Percentiles rank a stretch among this genome's conserved stretches.
phyloP scores from a whole-genome alignment of 2,888 invertebrate species.

The Volucella inanis region DNA sequence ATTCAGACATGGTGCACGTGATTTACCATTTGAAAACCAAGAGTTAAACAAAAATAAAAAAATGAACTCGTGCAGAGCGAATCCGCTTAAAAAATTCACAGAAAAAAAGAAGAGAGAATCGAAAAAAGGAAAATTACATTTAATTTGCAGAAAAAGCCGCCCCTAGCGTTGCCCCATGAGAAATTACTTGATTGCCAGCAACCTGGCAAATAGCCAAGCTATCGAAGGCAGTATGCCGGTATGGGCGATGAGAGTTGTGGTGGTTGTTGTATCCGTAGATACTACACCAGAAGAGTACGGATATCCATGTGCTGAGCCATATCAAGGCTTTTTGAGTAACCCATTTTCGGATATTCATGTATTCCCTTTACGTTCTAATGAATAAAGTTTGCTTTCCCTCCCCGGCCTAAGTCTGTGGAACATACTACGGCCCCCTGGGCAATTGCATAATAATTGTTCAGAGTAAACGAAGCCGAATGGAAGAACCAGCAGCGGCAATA shows the following conservation, averaged over 20 bases:
- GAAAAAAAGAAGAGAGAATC: too few relatives aligned
- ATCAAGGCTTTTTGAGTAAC: slow-evolving; percentile 62
- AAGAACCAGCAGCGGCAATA: slow-evolving; percentile 21
- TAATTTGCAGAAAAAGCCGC: slow-evolving; percentile 29
- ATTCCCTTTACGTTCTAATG: slow-evolving; percentile 71
- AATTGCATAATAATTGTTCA: slow-evolving; percentile 65
- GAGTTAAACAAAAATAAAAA: background rate
- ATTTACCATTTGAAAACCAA: slow-evolving; percentile 6
- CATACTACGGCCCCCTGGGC: slow-evolving; percentile 14
- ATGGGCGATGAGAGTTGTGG: too few relatives aligned
- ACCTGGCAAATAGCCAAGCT: slow-evolving; percentile 57
- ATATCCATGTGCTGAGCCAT: slow-evolving; percentile 10
- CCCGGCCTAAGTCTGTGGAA: slow-evolving; percentile 7
- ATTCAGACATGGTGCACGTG: background rate
- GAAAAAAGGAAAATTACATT: slow-evolving; percentile 19
- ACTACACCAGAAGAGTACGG: too few relatives aligned
- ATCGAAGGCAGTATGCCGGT: slow-evolving; percentile 27
- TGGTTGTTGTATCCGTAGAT: too few relatives aligned
- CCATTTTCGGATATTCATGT: slow-evolving; percentile 69
- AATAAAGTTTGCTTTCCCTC: slow-evolving; percentile 59
- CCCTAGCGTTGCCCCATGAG: slow-evolving; percentile 43
- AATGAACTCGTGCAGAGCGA: background rate
- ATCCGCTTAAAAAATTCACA: slow-evolving; percentile 2
- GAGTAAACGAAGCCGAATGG: background rate
- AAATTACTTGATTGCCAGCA: slow-evolving; percentile 68